Base-by-base conservation (phyloP, 2,113 vertebrate species). In the Prolemur simus region DNA sequence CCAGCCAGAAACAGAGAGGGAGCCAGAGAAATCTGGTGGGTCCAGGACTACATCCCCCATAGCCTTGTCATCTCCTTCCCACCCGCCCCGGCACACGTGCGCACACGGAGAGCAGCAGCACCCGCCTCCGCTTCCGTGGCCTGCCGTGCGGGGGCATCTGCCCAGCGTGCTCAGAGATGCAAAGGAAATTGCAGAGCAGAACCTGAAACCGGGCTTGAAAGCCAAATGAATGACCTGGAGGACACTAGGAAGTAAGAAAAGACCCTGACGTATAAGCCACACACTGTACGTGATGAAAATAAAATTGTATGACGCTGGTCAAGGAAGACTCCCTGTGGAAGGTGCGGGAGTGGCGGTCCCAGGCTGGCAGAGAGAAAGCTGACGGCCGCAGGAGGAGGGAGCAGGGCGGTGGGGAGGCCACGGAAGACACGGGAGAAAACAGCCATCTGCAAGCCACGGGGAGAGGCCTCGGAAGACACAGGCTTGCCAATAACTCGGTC, bases 51-150 rank as follows among this genome's bases (percentile, higher is more conserved):
- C 60, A 34, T 39, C 11, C 21, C 39, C 76, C 4, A 1, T 0
- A 7, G 3, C 3, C 4, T 17, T 12, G 0, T 0, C 1, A 3
- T 8, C 29, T 6, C 52, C 47, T 39, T 32, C 47, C 74, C 8
- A 5, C 18, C 34, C 37, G 8, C 0, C 8, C 13, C 25, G 15
- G 1, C 4, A 42, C n/a, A 17, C 34, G 3, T 1, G 7, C 20
- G 8, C 42, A 47, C 8, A 23, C 42, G 52, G 4, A 49, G 7
- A 17, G 39, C 54, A 11, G 2, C 7, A 32, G 10, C 6, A 12
- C 2, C 4, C 1, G 0, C 7, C 29, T 34, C 42, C 14, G 39
- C 4, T 32, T 27, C 29, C 39, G 60, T 8, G 42, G 47, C 34
- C 71, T 64, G 17, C n/a, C n/a, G 8, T 11, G 37, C 25, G 8